Base-by-base conservation (phyloP, 2,888 invertebrate species). In the Diachrysia chrysitis region DNA sequence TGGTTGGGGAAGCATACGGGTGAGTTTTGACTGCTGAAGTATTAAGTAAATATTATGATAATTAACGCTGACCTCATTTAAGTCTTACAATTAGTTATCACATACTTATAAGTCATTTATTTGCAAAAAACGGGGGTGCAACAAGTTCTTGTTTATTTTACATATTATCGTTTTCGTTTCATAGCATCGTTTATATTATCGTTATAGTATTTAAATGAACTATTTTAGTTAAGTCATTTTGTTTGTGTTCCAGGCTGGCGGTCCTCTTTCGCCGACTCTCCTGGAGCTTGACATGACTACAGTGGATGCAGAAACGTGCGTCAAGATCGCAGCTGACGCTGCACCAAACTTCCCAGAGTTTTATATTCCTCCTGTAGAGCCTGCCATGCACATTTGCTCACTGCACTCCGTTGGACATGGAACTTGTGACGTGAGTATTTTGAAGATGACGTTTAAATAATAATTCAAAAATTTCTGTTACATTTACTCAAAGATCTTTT, bases 391-490 rank as follows among this genome's bases (percentile, higher is more conserved):
- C 16, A 23, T 54, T 21, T 51, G 48, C 19, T 10, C 21, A 51
- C 12, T 51, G 4, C 17, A 51, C 4, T 51, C 48, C 19, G 19
- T 21, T 10, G 48, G 48, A 51, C 19, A 21, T 0, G 48, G 48
- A 0, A 12, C 10, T 21, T 51, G 48, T 12, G 10, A 51, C 12
- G 90, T 90, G 68, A 89, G 89, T 58, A 58, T 46, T 42, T 42
- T n/a, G 10, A 16, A 0, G 7, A 42, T n/a, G n/a, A 37, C 0
- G 37, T 16, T 37, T n/a, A n/a, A n/a, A n/a, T n/a, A n/a, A n/a
- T n/a, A n/a, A n/a, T n/a, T n/a, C n/a, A n/a, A 10, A 32, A 32
- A 6, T 32, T 32, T 32, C 32, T 32, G 10, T 3, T 25, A 2
- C 2, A 3, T 2, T 25, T 25, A 3, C 25, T 25, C 25, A 25